Evolutionary conservation across 2,113 vertebrate genomes (phyloP).

Genomic region (Pteruthius melanotis): DNA sequence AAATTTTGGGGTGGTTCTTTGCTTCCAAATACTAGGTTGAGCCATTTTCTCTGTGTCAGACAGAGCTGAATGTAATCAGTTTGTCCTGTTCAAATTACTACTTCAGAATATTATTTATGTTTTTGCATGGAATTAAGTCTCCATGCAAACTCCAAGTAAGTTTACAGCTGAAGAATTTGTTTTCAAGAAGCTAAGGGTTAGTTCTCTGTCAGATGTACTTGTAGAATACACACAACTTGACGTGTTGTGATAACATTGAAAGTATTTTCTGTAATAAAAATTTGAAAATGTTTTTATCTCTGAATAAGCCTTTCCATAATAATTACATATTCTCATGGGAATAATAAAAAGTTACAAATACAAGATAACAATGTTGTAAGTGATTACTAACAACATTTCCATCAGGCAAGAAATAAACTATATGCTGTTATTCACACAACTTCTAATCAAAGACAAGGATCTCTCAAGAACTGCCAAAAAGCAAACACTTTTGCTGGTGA

Average conservation of each 20-base stretch:
- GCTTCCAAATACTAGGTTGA: not conserved
- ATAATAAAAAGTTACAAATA: constrained; percentile 20
- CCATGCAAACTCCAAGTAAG: not conserved
- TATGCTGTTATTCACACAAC: not conserved
- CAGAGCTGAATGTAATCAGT: not conserved
- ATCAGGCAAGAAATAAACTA: not conserved
- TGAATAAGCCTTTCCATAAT: not conserved
- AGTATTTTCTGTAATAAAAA: not conserved
- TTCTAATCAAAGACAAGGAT: constrained; percentile 31
- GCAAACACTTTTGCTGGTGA: not conserved
- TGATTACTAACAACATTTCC: constrained; percentile 22
- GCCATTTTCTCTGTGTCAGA: not conserved
- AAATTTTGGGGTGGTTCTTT: not conserved
- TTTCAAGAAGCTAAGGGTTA: not conserved
- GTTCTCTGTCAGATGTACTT: not conserved
- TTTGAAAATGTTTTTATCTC: constrained; percentile 5
- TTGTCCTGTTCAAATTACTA: not conserved
- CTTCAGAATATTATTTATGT: not conserved
- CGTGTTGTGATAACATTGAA: not conserved
- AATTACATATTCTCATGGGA: not conserved
- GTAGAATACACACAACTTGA: not conserved
- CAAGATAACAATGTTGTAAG: not conserved
- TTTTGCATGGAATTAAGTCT: not conserved
- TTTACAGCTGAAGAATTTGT: not conserved
- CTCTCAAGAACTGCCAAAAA: not conserved